phyloP scores from a whole-genome alignment of 2,888 invertebrate genomes.

The Apotomis capreana region DNA sequence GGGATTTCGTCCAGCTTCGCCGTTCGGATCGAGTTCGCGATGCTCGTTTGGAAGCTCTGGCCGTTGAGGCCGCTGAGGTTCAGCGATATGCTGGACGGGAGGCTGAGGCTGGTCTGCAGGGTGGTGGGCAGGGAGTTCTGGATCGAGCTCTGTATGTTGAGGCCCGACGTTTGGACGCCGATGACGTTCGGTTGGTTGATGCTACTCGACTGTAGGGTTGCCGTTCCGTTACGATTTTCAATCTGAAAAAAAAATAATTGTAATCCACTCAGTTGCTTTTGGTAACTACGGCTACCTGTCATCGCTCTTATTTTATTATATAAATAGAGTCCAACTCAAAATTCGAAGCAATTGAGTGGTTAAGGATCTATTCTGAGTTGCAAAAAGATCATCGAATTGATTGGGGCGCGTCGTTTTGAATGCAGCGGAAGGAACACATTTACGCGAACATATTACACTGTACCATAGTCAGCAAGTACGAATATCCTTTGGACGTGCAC shows the following conservation, averaged over 20 bases:
- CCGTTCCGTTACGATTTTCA: slow-evolving; percentile 72
- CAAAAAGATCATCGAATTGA: slow-evolving; percentile 1
- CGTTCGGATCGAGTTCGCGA: slow-evolving; percentile 63
- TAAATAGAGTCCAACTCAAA: too few relatives aligned
- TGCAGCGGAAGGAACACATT: not conserved
- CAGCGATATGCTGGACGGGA: slow-evolving; percentile 68
- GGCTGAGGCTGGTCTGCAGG: slow-evolving; percentile 59
- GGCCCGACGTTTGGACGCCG: slow-evolving; percentile 63
- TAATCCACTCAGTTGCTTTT: too few relatives aligned
- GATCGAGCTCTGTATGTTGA: slow-evolving; percentile 59
- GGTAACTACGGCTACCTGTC: too few relatives aligned
- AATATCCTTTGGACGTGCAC: too few relatives aligned
- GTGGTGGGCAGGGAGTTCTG: slow-evolving; percentile 58
- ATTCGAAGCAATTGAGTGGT: too few relatives aligned
- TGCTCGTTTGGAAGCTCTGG: slow-evolving; percentile 60
- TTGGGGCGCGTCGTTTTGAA: not conserved
- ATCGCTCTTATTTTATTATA: too few relatives aligned
- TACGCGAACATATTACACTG: too few relatives aligned
- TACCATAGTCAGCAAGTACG: too few relatives aligned
- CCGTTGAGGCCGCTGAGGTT: slow-evolving; percentile 61
- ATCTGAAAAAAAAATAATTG: slow-evolving; percentile 60
- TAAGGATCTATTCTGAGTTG: too few relatives aligned
- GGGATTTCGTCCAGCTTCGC: slow-evolving; percentile 64
- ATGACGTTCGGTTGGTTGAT: slow-evolving; percentile 63
- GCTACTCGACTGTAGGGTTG: slow-evolving; percentile 62